These are phyloP conservation scores for Apodemia mormo DNA, from an alignment of 2,888 invertebrate genomes.

Conservation along the genomic window DNA sequence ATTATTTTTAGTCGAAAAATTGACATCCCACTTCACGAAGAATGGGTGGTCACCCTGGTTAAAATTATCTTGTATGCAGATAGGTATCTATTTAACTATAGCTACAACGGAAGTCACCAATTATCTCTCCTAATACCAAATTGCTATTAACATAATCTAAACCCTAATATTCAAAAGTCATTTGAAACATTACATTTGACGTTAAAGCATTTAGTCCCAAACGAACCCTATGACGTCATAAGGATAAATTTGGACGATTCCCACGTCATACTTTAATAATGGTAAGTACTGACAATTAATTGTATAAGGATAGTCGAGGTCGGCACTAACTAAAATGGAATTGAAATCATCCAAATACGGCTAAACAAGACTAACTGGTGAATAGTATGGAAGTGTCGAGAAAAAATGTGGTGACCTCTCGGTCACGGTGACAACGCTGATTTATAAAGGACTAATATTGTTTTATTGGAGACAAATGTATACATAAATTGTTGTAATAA, in stretches of 20 bases:
- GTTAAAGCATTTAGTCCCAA: conserved; percentile 33
- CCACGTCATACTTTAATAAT: conserved; percentile 60
- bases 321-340: conserved; percentile 52
- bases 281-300: conserved; percentile 55
- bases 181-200: conserved; percentile 31
- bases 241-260: conserved; percentile 61
- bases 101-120: no score
- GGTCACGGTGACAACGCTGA: conserved; percentile 19
- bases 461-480: no score
- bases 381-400: conserved; percentile 25
- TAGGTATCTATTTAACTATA: no score
- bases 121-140: no score
- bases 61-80: no score
- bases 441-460: background rate
- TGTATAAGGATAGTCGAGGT: conserved; percentile 61
- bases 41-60: no score
- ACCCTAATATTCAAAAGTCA: conserved; percentile 20
- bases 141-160: conserved; percentile 6
- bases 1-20: no score
- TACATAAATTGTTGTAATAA: no score
- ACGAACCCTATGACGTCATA: conserved; percentile 58
- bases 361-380: conserved; percentile 40
- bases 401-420: conserved; percentile 34
- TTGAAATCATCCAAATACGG: conserved; percentile 48
- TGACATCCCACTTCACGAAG: no score